A percentile compares a stretch with the other conserved stretches of the same genome.
Conservation (phyloP, 2,797 vertebrate species). For the Molossus molossus region DNA sequence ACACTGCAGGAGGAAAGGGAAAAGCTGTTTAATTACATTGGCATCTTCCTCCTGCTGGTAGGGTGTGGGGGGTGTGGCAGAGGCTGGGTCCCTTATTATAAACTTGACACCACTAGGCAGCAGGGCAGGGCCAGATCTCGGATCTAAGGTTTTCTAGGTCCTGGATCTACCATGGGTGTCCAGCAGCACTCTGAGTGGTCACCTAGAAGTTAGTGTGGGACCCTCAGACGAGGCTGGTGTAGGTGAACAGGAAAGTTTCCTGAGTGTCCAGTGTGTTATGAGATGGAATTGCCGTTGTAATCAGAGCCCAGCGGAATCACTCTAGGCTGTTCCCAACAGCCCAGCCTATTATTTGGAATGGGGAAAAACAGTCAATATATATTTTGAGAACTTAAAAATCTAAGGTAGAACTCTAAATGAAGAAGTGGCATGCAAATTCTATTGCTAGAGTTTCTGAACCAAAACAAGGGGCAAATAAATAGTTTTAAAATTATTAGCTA, state of each 20-base stretch:
- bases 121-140: too few species aligned
- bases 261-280: not conserved
- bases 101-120: not conserved
- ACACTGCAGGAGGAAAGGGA: accelerated
- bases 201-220: not conserved
- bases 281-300: not conserved
- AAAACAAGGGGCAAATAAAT: constrained; percentile 59
- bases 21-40: not conserved
- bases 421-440: constrained; percentile 9
- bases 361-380: not conserved
- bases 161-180: not conserved
- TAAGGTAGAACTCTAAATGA: constrained; percentile 43
- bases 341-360: not conserved
- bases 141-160: not conserved
- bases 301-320: not conserved
- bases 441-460: constrained; percentile 40
- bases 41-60: not conserved
- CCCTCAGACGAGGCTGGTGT: not conserved
- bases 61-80: too few species aligned
- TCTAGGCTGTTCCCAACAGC: not conserved
- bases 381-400: constrained; percentile 47
- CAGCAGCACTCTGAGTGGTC: accelerated
- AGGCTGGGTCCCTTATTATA: not conserved
- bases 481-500: not conserved
- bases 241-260: not conserved